Percentiles rank a stretch among this genome's conserved stretches.
Evolutionary conservation across 2,113 vertebrate genomes (phyloP).

Genomic region (Eurypyga helias): DNA sequence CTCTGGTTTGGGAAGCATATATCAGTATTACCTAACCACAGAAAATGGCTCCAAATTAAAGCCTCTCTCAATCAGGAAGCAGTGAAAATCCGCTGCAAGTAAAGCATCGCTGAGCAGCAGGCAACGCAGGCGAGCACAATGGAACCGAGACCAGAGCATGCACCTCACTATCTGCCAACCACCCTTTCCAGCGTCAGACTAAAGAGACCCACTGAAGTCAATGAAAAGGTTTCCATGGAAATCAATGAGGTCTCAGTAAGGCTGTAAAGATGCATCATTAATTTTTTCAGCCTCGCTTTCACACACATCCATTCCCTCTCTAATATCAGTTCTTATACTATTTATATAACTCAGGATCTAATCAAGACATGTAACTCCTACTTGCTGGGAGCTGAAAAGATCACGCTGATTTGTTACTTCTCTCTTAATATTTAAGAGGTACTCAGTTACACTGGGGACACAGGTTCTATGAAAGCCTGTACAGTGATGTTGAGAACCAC

Average conservation of each 20-base stretch:
- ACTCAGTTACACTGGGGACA: neutral
- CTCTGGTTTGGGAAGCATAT: neutral
- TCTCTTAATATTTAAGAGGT: constrained; percentile 58
- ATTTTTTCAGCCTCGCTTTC: constrained; percentile 63
- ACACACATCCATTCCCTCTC: constrained; percentile 37
- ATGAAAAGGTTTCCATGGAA: constrained; percentile 69
- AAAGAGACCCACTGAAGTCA: constrained; percentile 46
- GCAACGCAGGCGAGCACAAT: constrained; percentile 6
- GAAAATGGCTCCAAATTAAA: constrained; percentile 31
- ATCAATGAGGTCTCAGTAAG: constrained; percentile 66
- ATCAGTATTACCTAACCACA: neutral
- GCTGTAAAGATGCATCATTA: constrained; percentile 68
- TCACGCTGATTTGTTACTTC: constrained; percentile 52
- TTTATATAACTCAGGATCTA: constrained; percentile 68
- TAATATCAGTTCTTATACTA: constrained; percentile 61
- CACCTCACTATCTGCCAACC: constrained; percentile 42
- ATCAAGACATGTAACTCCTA: constrained; percentile 48
- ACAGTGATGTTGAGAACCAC: neutral
- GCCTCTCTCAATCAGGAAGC: neutral
- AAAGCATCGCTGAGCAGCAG: neutral
- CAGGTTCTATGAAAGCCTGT: neutral
- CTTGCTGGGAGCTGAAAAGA: constrained; percentile 58
- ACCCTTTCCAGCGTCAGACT: constrained; percentile 6
- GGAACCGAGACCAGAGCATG: neutral
- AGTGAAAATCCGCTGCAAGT: neutral